A percentile compares a stretch with the other conserved stretches of the same genome.
Conservation (phyloP, 2,888 invertebrate species). For the Eumacrocentrus americanus region DNA sequence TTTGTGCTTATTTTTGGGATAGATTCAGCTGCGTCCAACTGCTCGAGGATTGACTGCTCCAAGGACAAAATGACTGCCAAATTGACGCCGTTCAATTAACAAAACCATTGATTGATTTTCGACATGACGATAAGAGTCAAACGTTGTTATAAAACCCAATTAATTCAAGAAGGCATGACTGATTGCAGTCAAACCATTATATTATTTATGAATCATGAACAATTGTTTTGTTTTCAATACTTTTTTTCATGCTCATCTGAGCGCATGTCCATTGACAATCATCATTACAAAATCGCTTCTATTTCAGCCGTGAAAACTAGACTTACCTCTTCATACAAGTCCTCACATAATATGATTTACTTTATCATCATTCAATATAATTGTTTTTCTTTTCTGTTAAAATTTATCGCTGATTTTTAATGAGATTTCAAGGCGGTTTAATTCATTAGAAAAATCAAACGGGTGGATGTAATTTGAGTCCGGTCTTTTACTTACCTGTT, state of each 20-base stretch:
- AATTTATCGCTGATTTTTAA: not conserved
- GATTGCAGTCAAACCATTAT: no score
- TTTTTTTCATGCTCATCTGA: not conserved
- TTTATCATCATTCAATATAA: not conserved
- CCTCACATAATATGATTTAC: not conserved
- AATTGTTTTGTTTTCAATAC: no score
- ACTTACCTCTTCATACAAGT: not conserved
- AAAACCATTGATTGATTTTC: not conserved
- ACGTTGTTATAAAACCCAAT: no score
- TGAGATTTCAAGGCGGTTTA: not conserved
- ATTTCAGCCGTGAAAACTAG: not conserved
- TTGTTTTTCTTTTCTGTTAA: not conserved
- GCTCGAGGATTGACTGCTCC: slow-evolving; percentile 20
- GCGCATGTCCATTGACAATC: not conserved
- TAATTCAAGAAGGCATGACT: no score
- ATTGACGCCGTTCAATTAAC: not conserved
- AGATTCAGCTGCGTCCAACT: slow-evolving; percentile 15
- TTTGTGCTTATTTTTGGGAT: not conserved
- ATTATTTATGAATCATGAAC: no score
- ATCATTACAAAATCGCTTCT: no score
- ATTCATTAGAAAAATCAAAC: not conserved
- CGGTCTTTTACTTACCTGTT: slow-evolving; percentile 7
- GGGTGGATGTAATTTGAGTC: not conserved
- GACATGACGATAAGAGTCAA: not conserved
- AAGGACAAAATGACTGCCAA: slow-evolving; percentile 12